Evolutionary conservation across 2,113 vertebrate species (phyloP), one percentile per base, ranked within the genome.

Genomic region (Phrynosoma blainvillii): DNA sequence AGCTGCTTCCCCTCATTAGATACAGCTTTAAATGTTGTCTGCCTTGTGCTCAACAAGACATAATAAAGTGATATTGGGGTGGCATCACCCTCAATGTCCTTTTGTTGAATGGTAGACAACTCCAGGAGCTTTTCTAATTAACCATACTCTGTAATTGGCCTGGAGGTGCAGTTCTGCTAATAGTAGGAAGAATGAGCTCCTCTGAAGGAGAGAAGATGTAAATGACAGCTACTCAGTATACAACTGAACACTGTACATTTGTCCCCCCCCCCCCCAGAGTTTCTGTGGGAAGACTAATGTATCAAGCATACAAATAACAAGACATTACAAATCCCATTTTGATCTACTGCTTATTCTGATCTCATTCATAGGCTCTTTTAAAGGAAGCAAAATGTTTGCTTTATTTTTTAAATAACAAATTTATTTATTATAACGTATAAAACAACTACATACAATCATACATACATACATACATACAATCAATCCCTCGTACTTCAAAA

Each of bases 31-130:
- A 70, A 79, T 90, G 90, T 84, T 30, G 86, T 70, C 79, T 66
- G 62, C 79, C 80, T 84, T 59, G 52, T 71, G 16, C 59, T 89
- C 92, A 79, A 91, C 85, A 89, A 93, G 89, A 70, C 73, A 70
- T 95, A 94, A 95, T 90, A 88, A 92, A 92, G 92, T 68, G 77
- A 84, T 88, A 78, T 32, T 90, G 59, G 65, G 76, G 68, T 90
- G 80, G 56, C 83, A 90, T 95, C 90, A 92, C 90, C 84, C 90
- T 87, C 84, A 84, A 84, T 94, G 88, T 92, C 91, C 80, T 82
- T 54, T 94, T 91, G 79, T 93, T 89, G 78, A 84, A 59, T 79
- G 40, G 76, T 42, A 87, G 87, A 82, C 87, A 84, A 83, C 92
- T 79, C 20, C 0, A 82, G 68, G 85, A 93, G 90, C 71, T 89